A percentile compares a stretch with the other conserved stretches of the same genome.
These are phyloP conservation scores for Gryllus bimaculatus DNA, from an alignment of 1,140 invertebrate genomes.

Conservation along the genomic window DNA sequence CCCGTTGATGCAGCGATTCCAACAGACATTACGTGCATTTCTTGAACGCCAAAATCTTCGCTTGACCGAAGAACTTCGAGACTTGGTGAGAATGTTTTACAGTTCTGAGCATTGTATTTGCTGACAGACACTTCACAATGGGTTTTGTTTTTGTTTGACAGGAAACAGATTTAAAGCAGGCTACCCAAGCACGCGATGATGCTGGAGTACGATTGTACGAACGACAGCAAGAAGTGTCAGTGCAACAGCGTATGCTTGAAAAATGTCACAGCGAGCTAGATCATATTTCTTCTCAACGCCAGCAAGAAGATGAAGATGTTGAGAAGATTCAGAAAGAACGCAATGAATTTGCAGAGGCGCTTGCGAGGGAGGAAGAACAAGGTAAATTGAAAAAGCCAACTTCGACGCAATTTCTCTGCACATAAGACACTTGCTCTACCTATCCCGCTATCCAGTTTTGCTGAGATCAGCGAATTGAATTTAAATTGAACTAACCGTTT, in stretches of 20 bases:
- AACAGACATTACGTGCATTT: slow-evolving; percentile 47
- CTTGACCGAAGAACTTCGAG: slow-evolving; percentile 44
- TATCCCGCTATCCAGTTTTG: too few species aligned
- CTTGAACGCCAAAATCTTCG: slow-evolving; percentile 42
- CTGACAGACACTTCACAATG: too few species aligned
- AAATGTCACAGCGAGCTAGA: neutral
- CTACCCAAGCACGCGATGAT: slow-evolving; percentile 34
- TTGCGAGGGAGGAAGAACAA: neutral
- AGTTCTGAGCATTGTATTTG: too few species aligned
- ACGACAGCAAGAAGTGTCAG: slow-evolving; percentile 33
- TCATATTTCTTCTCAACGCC: neutral
- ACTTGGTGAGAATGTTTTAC: slow-evolving; percentile 38
- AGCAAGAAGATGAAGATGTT: neutral
- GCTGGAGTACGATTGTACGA: slow-evolving; percentile 23
- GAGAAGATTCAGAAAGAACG: neutral
- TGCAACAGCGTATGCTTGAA: slow-evolving; percentile 17
- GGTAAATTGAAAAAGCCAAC: neutral
- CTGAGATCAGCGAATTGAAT: too few species aligned
- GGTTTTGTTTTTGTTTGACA: slow-evolving; percentile 17
- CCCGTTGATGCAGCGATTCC: slow-evolving; percentile 52
- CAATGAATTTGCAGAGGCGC: neutral
- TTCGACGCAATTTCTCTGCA: too few species aligned
- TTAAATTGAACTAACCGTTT: too few species aligned
- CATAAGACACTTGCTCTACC: too few species aligned
- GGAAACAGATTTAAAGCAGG: slow-evolving; percentile 29